Evolutionary conservation across 2,888 invertebrate species (phyloP), one percentile per base, ranked within the genome.

Genomic region (Phania funesta): DNA sequence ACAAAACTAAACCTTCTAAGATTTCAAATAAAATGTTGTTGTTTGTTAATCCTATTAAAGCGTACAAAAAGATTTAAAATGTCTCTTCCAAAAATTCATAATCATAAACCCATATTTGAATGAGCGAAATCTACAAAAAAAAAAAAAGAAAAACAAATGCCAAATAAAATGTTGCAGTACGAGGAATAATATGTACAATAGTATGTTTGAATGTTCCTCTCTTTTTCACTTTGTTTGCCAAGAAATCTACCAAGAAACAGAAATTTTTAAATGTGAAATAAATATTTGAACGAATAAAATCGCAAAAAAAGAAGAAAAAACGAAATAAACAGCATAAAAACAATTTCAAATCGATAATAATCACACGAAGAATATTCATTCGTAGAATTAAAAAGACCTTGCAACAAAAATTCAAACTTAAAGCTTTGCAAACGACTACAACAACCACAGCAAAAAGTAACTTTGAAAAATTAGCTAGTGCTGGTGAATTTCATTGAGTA

Each of bases 361-460:
- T 88, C 89, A 87, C 87, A 88, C 88, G 88, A 88, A 87, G 88
- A 88, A 87, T 87, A 87, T 87, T 89, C 87, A 87, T 88, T 88
- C 89, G 86, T 73, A 85, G 89, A 88, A 88, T 84, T 86, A 84
- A 86, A 84, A 86, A 88, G 88, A 86, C 88, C 88, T 87, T 88
- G 83, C 81, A 79, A 75, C 56, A 81, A 54, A 79, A 65, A 73
- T 24, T 35, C 68, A 44, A 73, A 73, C 58, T 16, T 29, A 58
- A 62, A 67, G 29, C 44, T 32, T 35, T 18, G n/a, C 16, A 32
- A 67, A 50, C 46, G 52, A 32, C 18, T 24, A 62, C 48, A 60
- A 62, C 50, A 67, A 22, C n/a, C 65, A 48, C 56, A 20, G 7
- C 22, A 56, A 44, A 16, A 70, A 32, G 26, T 52, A 54, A n/a